Evolutionary conservation across 2,113 vertebrate species (phyloP), one percentile per base, ranked within the genome.

Genomic region (Stercorarius parasiticus): DNA sequence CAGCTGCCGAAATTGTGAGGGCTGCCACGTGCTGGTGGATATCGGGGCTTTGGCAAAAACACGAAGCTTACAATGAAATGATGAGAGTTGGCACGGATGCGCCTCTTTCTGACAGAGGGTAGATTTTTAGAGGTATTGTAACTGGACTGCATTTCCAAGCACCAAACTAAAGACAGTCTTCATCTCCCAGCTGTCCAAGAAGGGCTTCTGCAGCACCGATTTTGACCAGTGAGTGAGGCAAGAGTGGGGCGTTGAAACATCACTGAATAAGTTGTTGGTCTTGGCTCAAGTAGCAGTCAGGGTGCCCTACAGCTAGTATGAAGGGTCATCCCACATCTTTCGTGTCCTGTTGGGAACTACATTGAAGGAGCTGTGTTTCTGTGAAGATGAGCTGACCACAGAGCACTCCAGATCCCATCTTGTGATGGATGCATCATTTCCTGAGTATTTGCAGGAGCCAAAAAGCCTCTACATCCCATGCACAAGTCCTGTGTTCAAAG

Each of bases 21-120:
- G 25, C 30, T 93, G 38, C 52, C 59, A 7, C 0, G 0, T 32
- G 20, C 66, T 42, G 11, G 16, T 47, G 13, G 29, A 4, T 55
- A 9, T 0, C 23, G 38, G n/a, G 45, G 21, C n/a, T 88, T 79
- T 67, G 73, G 30, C 9, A 71, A 81, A 90, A 50, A 9, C 23
- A 15, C 0, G 9, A 73, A 2, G 7, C 29, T 70, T 85, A 10
- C 8, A 67, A 13, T 47, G 59, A 62, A 70, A 29, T 45, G 1
- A 20, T 58, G 27, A 29, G 14, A 70, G 10, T 22, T 1, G 3
- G 18, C 18, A 43, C 17, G 20, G 36, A 32, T 25, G 9, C 40
- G 18, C 5, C 10, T 53, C 7, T 49, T 88, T 61, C 55, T 73
- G 26, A 45, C 2, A 71, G 36, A 80, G 29, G 13, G 43, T 5